Base-by-base conservation (phyloP, 2,888 invertebrate genomes). In the Cataglyphis albicans region DNA sequence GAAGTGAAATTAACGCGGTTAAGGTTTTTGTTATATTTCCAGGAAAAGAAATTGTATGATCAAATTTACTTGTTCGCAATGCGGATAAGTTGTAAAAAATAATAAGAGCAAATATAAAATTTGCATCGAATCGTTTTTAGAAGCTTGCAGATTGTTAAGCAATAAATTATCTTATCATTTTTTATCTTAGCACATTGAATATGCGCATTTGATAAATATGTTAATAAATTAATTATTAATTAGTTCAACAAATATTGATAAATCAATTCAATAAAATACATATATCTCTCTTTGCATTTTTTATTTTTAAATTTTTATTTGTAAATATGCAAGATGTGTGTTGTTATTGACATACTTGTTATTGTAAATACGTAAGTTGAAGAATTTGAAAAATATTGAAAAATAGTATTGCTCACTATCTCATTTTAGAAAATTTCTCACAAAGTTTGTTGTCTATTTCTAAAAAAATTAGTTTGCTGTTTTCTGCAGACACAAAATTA, bases 21-120 rank as follows among this genome's bases (percentile, higher is more conserved):
- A 57, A 38, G 72, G 38, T 48, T 65, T 76, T 21, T 44, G 29
- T 57, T 38, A 55, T 44, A 29, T 32, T 74, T 74, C 29, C 35
- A 32, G 32, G 48, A 35, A 65, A 65, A 57, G 65, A 72, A 70
- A 78, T 78, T 61, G 38, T 78, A 63, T 9, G 64, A 83, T 70
- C 57, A 72, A 35, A 55, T 76, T 76, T 82, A 29, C 41, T 52
- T 44, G 29, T 63, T 73, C 21, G 41, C 38, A 80, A 83, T 65
- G 83, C 72, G 65, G 15, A 44, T n/a, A 41, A 25, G 15, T 5
- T 21, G 5, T 7, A 29, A 38, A 72, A 65, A 65, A 48, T 48
- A 38, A 73, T 52, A 63, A 44, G 25, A 48, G 12, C 59, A 64
- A 44, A 21, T 48, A 74, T 64, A n/a, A n/a, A 72, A 84, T 67